Conservation (phyloP, 1,140 invertebrate species). For the Rhynchophorus ferrugineus region DNA sequence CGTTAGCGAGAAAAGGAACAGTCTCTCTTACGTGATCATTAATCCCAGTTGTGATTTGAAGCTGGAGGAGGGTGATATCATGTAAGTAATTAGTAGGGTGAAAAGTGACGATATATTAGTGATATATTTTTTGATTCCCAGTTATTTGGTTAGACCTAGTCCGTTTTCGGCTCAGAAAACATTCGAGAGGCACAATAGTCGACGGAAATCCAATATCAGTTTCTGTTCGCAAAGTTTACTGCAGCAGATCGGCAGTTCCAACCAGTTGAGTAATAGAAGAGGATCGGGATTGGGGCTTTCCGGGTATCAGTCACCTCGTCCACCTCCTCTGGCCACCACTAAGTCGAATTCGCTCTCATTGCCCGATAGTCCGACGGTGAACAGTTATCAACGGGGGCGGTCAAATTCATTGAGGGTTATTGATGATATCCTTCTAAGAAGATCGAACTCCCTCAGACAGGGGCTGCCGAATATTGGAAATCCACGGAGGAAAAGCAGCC, state of each 20-base stretch:
- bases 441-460: constrained; percentile 77
- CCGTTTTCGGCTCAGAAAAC: constrained; percentile 91
- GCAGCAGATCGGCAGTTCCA: constrained; percentile 54
- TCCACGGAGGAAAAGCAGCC: constrained; percentile 64
- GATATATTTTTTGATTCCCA: constrained; percentile 41
- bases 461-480: constrained; percentile 46
- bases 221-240: constrained; percentile 69
- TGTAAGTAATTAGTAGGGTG: constrained; percentile 55
- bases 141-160: constrained; percentile 80
- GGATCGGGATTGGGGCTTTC: constrained; percentile 54
- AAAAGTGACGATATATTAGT: background rate
- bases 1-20: constrained; percentile 84
- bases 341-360: constrained; percentile 83
- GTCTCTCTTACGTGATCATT: constrained; percentile 95
- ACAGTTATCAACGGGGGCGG: constrained; percentile 64
- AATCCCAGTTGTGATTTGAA: constrained; percentile 97
- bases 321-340: constrained; percentile 67
- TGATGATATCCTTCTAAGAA: constrained; percentile 73
- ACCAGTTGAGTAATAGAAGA: constrained; percentile 45
- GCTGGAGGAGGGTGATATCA: constrained; percentile 91
- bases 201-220: constrained; percentile 84
- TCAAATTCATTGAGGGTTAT: constrained; percentile 78
- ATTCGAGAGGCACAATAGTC: constrained; percentile 82
- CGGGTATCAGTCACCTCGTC: constrained; percentile 56
- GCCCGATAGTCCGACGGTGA: constrained; percentile 76